Conservation (phyloP, 2,797 vertebrate species). For the Tragelaphus oryx region DNA sequence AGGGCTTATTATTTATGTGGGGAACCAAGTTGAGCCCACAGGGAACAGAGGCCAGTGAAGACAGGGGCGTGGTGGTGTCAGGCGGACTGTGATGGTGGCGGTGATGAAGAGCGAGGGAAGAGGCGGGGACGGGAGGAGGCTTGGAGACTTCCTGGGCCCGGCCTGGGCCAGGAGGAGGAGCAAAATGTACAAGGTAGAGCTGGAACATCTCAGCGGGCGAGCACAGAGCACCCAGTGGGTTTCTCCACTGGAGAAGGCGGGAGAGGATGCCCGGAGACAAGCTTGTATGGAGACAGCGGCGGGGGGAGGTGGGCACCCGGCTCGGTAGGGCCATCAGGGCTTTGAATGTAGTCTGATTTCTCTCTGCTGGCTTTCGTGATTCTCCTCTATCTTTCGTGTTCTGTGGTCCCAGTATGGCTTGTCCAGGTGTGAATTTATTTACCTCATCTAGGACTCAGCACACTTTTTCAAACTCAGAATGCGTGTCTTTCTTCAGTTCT, state of each 20-base stretch:
- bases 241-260: fast-evolving
- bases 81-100: fast-evolving
- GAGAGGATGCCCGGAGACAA: fast-evolving
- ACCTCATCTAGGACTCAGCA: not conserved
- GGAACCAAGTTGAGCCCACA: fast-evolving
- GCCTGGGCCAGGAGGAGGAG: not conserved
- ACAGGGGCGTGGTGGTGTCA: fast-evolving
- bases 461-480: not conserved
- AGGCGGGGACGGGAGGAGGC: not conserved
- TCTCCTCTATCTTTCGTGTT: not conserved
- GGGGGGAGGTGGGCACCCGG: not conserved
- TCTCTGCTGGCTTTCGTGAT: not conserved
- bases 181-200: not conserved
- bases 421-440: not conserved
- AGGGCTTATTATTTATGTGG: not conserved
- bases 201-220: not conserved
- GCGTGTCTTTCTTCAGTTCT: not conserved
- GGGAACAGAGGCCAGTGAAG: not conserved
- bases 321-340: fast-evolving
- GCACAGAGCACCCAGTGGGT: not conserved
- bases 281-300: fast-evolving
- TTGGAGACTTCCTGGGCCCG: not conserved
- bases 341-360: no score
- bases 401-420: not conserved
- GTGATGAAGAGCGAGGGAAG: not conserved